Conservation (phyloP, 2,113 vertebrate genomes). For the Cynocephalus volans region DNA sequence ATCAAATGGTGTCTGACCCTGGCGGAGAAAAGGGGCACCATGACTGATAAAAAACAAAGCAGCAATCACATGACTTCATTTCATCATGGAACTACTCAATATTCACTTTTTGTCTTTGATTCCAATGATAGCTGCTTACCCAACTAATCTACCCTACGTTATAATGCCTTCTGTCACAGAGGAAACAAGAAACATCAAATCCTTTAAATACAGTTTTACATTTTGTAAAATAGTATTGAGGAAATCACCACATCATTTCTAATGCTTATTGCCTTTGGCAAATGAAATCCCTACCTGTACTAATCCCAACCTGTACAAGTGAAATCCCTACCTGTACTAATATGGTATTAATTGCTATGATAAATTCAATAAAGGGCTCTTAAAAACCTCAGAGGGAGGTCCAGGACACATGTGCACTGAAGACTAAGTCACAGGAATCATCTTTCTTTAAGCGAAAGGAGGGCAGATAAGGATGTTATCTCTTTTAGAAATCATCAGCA, state of each 20-base stretch:
- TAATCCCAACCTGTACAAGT: too few species aligned
- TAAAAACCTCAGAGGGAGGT: background rate
- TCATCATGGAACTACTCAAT: background rate
- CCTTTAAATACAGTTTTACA: background rate
- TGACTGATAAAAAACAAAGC: background rate
- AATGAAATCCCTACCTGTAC: background rate
- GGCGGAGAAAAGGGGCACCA: background rate
- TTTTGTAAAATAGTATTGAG: background rate
- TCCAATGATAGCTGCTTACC: background rate
- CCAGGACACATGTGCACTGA: background rate
- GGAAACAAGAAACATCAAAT: background rate
- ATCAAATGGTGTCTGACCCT: constrained; percentile 91
- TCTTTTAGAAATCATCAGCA: background rate
- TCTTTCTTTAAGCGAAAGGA: background rate
- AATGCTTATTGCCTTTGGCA: background rate
- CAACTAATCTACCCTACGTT: background rate
- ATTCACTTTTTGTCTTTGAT: background rate
- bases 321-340: background rate
- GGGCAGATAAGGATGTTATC: background rate
- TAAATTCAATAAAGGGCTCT: background rate
- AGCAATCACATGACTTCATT: background rate
- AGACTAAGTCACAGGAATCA: background rate
- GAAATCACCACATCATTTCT: background rate
- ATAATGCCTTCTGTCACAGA: background rate
- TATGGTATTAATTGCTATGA: background rate